Evolutionary conservation across 2,113 vertebrate species (phyloP), one percentile per base, ranked within the genome.

Genomic region (Atrichornis clamosus): DNA sequence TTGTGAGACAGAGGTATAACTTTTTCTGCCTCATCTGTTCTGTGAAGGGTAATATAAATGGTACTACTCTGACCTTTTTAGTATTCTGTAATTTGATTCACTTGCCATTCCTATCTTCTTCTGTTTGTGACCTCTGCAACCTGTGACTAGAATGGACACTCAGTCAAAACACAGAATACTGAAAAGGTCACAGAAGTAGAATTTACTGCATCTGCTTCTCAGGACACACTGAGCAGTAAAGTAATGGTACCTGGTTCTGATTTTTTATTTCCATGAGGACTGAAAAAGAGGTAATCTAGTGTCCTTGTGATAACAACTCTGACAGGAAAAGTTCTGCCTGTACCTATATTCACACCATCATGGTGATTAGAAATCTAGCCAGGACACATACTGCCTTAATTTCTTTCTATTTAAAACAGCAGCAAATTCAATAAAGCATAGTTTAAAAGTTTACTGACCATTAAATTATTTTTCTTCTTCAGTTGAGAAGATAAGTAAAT

Each of bases 61-160:
- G 87, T 93, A 89, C 72, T 87, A 87, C 91, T 86, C n/a, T 97
- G 97, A 98, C 97, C 97, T 98, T 98, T 98, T 98, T 93, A 97
- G 87, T 89, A 97, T 98, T 97, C 97, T 96, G 39, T 93, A 95
- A 97, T 97, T 97, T 97, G 97, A 98, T 96, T 98, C 13, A 5
- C 96, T 97, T 97, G 91, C 96, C 88, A 91, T 96, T 84, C 83
- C 74, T 75, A 93, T 70, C 85, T 73, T 94, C 75, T 33, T 87
- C 88, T 97, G 91, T 96, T 98, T 97, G 96, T 97, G 91, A 89
- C 93, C 81, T 86, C 75, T 78, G 96, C 73, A 97, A 96, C 72
- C 83, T 97, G 65, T 85, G 94, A 97, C 90, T 96, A 81, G 90
- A 96, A 96, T 95, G 96, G 97, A 97, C 98, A 97, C 84, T 95